Conservation (phyloP, 2,888 invertebrate genomes). For the Caradrina clavipalpis region DNA sequence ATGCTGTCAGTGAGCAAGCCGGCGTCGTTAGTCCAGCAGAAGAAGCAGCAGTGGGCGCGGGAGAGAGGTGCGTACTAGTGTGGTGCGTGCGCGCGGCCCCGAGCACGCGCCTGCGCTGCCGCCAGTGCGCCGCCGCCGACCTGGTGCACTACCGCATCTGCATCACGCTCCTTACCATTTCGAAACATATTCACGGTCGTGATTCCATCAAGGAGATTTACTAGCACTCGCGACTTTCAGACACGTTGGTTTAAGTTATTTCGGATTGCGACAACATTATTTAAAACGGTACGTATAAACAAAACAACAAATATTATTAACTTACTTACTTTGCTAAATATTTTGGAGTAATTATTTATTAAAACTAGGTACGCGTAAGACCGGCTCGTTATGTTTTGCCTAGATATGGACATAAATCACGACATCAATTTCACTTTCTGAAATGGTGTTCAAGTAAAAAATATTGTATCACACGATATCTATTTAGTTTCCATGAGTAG, state of each 20-base stretch:
- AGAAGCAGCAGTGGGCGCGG: constrained; percentile 97
- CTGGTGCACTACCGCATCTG: constrained; percentile 61
- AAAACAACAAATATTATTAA: constrained; percentile 3
- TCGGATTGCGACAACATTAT: constrained; percentile 57
- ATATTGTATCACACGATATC: constrained; percentile 46
- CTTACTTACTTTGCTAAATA: neutral
- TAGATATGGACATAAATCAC: constrained; percentile 38
- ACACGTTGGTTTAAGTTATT: constrained; percentile 64
- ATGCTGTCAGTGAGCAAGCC: constrained; percentile 89
- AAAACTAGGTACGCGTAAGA: constrained; percentile 12
- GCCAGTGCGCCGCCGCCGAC: constrained; percentile 55
- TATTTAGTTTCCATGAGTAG: constrained; percentile 20
- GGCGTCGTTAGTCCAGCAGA: constrained; percentile 95
- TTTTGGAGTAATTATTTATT: constrained; percentile 3
- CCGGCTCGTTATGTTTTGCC: constrained; percentile 16
- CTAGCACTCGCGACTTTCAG: constrained; percentile 61
- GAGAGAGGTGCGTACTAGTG: constrained; percentile 94
- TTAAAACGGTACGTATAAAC: constrained; percentile 65
- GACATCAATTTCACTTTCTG: constrained; percentile 51
- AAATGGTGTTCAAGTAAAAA: constrained; percentile 42
- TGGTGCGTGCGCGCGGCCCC: constrained; percentile 59
- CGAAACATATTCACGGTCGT: constrained; percentile 77
- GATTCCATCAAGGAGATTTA: constrained; percentile 69
- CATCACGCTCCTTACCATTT: constrained; percentile 67
- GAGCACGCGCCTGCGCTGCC: constrained; percentile 44